These are phyloP conservation scores for Thamnophis sirtalis DNA, from an alignment of 2,113 vertebrate species.

Conservation along the genomic window DNA sequence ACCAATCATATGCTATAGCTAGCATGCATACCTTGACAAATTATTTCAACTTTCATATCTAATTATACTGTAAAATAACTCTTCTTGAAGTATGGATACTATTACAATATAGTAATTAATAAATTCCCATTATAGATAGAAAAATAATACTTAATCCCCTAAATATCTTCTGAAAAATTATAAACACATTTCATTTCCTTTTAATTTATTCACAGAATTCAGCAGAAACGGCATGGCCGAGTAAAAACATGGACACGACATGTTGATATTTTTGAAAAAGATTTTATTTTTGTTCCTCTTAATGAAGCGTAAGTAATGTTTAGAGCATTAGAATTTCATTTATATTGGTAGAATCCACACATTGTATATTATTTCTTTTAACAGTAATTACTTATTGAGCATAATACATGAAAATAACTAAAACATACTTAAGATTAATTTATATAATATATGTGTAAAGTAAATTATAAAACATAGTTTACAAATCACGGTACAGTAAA, in stretches of 20 bases:
- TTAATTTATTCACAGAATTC: slow-evolving; percentile 76
- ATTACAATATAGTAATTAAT: background rate
- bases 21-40: background rate
- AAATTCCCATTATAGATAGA: background rate
- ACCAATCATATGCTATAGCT: background rate
- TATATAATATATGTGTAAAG: background rate
- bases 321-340: background rate
- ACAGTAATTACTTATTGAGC: background rate
- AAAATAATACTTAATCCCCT: background rate
- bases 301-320: slow-evolving; percentile 91
- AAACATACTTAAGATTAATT: background rate
- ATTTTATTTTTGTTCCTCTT: slow-evolving; percentile 98
- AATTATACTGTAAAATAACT: background rate
- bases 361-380: background rate
- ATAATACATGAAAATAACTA: background rate
- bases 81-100: background rate
- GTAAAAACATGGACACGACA: slow-evolving; percentile 98
- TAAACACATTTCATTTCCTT: background rate
- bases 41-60: background rate
- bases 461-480: background rate
- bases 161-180: background rate
- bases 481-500: background rate
- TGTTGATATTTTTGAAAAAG: slow-evolving; percentile 97
- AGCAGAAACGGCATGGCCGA: slow-evolving; percentile 89
- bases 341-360: background rate